Conservation (phyloP, 2,113 vertebrate genomes). For the Bubo scandiacus region DNA sequence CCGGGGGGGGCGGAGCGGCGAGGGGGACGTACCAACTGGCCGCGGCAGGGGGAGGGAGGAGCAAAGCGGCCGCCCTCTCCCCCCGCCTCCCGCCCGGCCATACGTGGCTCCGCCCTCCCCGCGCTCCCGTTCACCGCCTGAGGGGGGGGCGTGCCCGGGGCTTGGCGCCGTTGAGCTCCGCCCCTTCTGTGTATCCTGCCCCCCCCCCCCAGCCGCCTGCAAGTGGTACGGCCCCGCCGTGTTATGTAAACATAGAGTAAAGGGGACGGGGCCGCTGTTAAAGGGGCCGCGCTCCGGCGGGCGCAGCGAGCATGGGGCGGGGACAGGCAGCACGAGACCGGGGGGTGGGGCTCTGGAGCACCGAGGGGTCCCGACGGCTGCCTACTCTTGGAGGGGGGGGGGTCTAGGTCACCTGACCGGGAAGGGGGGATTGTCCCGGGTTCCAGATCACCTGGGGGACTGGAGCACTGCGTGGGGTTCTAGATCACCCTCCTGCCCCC, state of each 20-base stretch:
- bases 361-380: too few relatives aligned
- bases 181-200: not conserved
- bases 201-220: not conserved
- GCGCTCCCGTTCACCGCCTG: not conserved
- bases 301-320: not conserved
- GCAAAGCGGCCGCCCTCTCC: too few relatives aligned
- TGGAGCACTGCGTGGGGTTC: too few relatives aligned
- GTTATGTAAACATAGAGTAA: constrained; percentile 87
- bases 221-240: constrained; percentile 40
- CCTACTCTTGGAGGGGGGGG: too few relatives aligned
- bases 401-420: not conserved
- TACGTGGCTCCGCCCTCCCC: not conserved
- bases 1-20: not conserved
- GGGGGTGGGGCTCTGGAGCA: not conserved
- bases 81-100: too few relatives aligned
- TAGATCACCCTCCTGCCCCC: too few relatives aligned
- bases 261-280: constrained; percentile 66
- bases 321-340: too few relatives aligned
- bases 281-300: constrained; percentile 53
- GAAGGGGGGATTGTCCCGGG: not conserved
- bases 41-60: not conserved
- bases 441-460: not conserved
- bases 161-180: not conserved
- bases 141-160: not conserved
- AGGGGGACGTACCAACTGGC: not conserved